A percentile compares a stretch with the other conserved stretches of the same genome.
Evolutionary conservation across 2,797 vertebrate species (phyloP).

Genomic region (Astyanax mexicanus): DNA sequence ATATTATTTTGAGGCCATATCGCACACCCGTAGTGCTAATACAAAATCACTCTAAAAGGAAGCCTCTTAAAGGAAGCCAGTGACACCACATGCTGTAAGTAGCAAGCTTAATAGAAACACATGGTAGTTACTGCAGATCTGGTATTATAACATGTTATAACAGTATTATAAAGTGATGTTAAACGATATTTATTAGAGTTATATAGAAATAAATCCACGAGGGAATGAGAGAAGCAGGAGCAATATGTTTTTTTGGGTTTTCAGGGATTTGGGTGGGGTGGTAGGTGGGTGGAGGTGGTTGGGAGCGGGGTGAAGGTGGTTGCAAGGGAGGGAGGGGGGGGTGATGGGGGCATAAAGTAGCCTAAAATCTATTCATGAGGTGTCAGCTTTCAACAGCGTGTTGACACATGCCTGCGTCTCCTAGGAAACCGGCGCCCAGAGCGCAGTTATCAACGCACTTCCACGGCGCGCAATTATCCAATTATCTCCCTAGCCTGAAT

Average conservation of each 20-base stretch:
- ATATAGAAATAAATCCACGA: slow-evolving; percentile 25
- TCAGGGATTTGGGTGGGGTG: too few species aligned
- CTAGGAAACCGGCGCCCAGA: slow-evolving; percentile 74
- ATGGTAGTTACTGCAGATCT: too few species aligned
- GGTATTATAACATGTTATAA: too few species aligned
- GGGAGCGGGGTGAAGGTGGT: not conserved
- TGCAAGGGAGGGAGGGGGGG: not conserved
- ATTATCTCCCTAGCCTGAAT: slow-evolving; percentile 75
- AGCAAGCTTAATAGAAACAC: too few species aligned
- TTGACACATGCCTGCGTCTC: slow-evolving; percentile 77
- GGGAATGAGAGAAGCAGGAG: slow-evolving; percentile 21
- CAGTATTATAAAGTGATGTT: too few species aligned
- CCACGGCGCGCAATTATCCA: slow-evolving; percentile 76
- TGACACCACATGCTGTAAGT: too few species aligned
- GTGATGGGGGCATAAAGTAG: slow-evolving; percentile 66
- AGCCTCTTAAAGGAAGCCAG: too few species aligned
- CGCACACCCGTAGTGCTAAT: too few species aligned
- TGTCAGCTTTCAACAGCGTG: slow-evolving; percentile 71
- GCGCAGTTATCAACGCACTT: slow-evolving; percentile 73
- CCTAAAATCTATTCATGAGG: slow-evolving; percentile 72
- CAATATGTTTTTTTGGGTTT: not conserved
- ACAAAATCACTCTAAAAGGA: too few species aligned
- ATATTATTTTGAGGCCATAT: too few species aligned
- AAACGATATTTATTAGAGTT: too few species aligned
- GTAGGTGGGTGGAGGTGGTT: not conserved